These are phyloP conservation scores for Myopa testacea DNA, from an alignment of 2,888 invertebrate genomes.

Conservation along the genomic window DNA sequence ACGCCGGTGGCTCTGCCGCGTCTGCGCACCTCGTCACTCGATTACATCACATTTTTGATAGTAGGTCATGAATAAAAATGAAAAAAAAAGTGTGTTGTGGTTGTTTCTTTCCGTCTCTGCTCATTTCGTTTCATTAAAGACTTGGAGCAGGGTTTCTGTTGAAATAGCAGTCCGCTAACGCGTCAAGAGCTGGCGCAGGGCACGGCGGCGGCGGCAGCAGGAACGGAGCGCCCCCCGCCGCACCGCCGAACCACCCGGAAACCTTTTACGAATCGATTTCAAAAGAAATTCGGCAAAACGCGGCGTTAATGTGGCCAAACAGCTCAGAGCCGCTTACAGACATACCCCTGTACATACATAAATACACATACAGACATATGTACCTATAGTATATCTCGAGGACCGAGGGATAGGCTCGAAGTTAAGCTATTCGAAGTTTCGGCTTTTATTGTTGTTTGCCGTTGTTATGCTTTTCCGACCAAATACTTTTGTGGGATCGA, in stretches of 20 bases:
- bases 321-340: too few relatives aligned
- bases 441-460: neutral
- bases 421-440: neutral
- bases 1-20: neutral
- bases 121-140: slow-evolving; percentile 36
- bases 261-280: slow-evolving; percentile 37
- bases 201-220: neutral
- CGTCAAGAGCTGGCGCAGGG: slow-evolving; percentile 27
- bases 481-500: too few relatives aligned
- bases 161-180: slow-evolving; percentile 31
- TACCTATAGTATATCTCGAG: neutral
- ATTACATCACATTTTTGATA: slow-evolving; percentile 54
- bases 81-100: slow-evolving; percentile 20
- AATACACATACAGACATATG: too few relatives aligned
- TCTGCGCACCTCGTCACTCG: slow-evolving; percentile 33
- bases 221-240: neutral
- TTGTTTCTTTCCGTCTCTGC: slow-evolving; percentile 24
- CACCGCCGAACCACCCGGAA: slow-evolving; percentile 8
- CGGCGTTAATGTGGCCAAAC: neutral
- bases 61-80: slow-evolving; percentile 53
- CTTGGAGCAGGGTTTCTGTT: slow-evolving; percentile 38
- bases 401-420: neutral
- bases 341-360: too few relatives aligned
- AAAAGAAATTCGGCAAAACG: slow-evolving; percentile 37
- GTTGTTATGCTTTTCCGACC: neutral